Evolutionary conservation across 2,888 invertebrate genomes (phyloP).

Genomic region (Pterostichus niger): DNA sequence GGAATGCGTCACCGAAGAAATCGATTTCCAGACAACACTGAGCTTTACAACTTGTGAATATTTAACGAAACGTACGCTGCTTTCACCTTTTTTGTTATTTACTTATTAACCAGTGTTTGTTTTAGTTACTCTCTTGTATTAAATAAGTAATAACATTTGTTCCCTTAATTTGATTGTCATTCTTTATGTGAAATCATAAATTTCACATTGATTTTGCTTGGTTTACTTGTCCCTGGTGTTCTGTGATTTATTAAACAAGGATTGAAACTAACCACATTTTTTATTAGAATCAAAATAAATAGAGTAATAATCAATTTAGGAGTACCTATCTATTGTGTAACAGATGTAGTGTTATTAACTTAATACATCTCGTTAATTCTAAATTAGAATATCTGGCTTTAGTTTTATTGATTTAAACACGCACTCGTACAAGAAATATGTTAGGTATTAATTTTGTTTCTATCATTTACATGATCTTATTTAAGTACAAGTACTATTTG

Average conservation of each 20-base stretch:
- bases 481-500: too few relatives aligned
- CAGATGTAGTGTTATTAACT: too few relatives aligned
- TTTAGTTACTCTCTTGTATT: neutral
- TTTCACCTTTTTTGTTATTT: conserved; percentile 39
- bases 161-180: neutral
- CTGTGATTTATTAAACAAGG: neutral
- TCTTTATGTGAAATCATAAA: neutral
- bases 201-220: neutral
- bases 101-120: conserved; percentile 41
- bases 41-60: conserved; percentile 41
- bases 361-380: too few relatives aligned
- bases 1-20: conserved; percentile 22
- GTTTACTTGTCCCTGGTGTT: neutral
- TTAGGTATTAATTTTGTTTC: too few relatives aligned
- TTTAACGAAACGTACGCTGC: conserved; percentile 24
- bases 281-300: too few relatives aligned
- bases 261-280: neutral
- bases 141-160: conserved; percentile 9
- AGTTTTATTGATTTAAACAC: too few relatives aligned
- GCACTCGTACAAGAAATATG: too few relatives aligned
- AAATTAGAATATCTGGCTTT: too few relatives aligned
- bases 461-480: too few relatives aligned
- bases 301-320: too few relatives aligned
- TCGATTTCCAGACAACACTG: conserved; percentile 31
- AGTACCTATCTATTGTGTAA: too few relatives aligned